Conservation (phyloP, 2,797 vertebrate species). For the Gymnothorax javanicus region DNA sequence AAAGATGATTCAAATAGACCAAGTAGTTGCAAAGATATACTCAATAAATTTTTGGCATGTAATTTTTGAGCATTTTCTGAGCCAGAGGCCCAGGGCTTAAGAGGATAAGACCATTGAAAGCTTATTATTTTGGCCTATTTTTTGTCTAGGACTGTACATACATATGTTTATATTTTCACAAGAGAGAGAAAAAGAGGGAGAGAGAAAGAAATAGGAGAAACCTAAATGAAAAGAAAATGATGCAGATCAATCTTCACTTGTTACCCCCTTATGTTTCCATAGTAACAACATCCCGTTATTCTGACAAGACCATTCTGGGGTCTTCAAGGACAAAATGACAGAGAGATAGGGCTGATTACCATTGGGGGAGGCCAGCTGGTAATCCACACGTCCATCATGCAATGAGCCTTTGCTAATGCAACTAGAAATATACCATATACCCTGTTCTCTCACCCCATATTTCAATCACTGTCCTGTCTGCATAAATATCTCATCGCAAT, state of each 20-base stretch:
- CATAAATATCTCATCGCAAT: background rate
- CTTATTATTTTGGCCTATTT: too few relatives aligned
- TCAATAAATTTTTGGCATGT: too few relatives aligned
- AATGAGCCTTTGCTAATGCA: background rate
- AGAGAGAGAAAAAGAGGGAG: too few relatives aligned
- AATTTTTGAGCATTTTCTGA: too few relatives aligned
- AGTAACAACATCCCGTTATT: conserved; percentile 5
- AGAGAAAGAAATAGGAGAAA: background rate
- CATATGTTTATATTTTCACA: background rate
- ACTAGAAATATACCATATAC: background rate
- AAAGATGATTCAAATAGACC: too few relatives aligned
- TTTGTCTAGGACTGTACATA: too few relatives aligned
- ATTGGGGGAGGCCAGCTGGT: background rate
- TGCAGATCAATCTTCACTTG: conserved; percentile 4
- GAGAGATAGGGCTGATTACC: background rate
- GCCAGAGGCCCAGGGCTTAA: too few relatives aligned
- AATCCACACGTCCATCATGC: background rate
- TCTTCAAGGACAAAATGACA: background rate
- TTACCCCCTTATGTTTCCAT: conserved; percentile 14
- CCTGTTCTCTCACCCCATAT: background rate
- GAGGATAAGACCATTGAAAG: too few relatives aligned
- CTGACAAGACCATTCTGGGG: conserved; percentile 18
- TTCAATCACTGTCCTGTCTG: background rate
- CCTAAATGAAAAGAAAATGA: conserved; percentile 7
- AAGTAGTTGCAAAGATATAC: too few relatives aligned